phyloP scores from a whole-genome alignment of 1,140 invertebrate species.

The Penaeus indicus region DNA sequence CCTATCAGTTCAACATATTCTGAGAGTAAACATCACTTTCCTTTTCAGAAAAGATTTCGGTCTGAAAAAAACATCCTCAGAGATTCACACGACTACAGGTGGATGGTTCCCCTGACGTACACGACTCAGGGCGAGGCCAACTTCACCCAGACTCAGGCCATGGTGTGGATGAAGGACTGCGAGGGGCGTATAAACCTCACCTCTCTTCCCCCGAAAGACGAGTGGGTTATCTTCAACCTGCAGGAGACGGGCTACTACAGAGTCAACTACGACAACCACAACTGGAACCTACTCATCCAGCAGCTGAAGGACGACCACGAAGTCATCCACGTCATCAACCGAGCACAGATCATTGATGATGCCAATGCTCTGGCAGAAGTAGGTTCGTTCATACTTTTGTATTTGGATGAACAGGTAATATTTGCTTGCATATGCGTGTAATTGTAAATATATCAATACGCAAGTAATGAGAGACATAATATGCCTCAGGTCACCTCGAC shows the following conservation, averaged over 20 bases:
- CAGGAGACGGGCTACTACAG: conserved; percentile 71
- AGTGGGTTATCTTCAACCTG: conserved; percentile 65
- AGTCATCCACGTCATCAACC: conserved; percentile 68
- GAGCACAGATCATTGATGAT: conserved; percentile 68
- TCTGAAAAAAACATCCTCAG: conserved; percentile 12
- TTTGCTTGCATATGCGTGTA: not conserved
- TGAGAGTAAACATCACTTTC: not conserved
- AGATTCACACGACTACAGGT: conserved; percentile 42
- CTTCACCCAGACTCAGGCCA: conserved; percentile 28
- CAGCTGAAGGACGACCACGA: conserved; percentile 72
- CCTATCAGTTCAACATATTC: not conserved
- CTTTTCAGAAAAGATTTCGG: conserved; percentile 43
- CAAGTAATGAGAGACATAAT: not conserved
- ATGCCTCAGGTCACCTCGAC: conserved; percentile 65
- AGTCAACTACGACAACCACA: conserved; percentile 76
- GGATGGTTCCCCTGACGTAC: conserved; percentile 64
- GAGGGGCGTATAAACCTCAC: conserved; percentile 15
- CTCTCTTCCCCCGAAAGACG: conserved; percentile 7
- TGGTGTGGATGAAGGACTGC: conserved; percentile 43
- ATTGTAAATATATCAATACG: conserved; percentile 10
- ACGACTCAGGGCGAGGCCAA: conserved; percentile 29
- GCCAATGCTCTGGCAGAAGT: conserved; percentile 70
- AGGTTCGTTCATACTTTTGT: not conserved
- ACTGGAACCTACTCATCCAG: conserved; percentile 78
- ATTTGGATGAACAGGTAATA: not conserved